phyloP scores from a whole-genome alignment of 92 coral and sea anemone species.

The Epizoanthus scotinus region DNA sequence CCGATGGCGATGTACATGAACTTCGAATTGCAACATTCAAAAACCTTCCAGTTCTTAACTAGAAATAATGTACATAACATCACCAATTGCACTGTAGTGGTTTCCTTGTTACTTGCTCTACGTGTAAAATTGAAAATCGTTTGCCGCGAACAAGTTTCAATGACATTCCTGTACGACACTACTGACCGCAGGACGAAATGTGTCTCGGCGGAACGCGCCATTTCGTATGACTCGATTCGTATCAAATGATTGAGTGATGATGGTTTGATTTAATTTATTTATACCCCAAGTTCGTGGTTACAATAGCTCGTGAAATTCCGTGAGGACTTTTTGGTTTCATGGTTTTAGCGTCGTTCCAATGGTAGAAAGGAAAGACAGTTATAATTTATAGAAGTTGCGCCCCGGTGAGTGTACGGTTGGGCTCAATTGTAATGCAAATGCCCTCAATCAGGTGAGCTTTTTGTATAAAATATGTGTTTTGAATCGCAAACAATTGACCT shows the following conservation, averaged over 20 bases:
- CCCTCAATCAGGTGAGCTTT: conserved; percentile 63
- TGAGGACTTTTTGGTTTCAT: neutral
- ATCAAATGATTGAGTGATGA: conserved; percentile 20
- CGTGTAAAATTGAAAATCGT: neutral
- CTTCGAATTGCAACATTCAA: neutral
- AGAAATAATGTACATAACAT: neutral
- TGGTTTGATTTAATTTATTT: conserved; percentile 1
- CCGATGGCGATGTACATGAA: neutral
- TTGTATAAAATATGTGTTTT: conserved; percentile 54
- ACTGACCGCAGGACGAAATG: conserved; percentile 28
- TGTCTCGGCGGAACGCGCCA: conserved; percentile 38
- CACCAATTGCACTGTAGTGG: neutral
- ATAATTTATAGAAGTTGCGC: conserved; percentile 22
- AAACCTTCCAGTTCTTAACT: neutral
- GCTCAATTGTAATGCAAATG: conserved; percentile 77
- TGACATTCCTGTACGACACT: conserved; percentile 9
- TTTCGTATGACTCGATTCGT: conserved; percentile 24
- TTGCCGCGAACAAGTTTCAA: conserved; percentile 30
- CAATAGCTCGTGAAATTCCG: neutral
- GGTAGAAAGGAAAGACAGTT: neutral
- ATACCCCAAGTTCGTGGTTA: neutral
- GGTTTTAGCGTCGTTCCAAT: neutral
- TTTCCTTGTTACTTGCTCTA: neutral
- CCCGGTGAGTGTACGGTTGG: conserved; percentile 39
- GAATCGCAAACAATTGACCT: conserved; percentile 59